phyloP scores from a whole-genome alignment of 2,113 vertebrate species.

The Prunella fulvescens region DNA sequence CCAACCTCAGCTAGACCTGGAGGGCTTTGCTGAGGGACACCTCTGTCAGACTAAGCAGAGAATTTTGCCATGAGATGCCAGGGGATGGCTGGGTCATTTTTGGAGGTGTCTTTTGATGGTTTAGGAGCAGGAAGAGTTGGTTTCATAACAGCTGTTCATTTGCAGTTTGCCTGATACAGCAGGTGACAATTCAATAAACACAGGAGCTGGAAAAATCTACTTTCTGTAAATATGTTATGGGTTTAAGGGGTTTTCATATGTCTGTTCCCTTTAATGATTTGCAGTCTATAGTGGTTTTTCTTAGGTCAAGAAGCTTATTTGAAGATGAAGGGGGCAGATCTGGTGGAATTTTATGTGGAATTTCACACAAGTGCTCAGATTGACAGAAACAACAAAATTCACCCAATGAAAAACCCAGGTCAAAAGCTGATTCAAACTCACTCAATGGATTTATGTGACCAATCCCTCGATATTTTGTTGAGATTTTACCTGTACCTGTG shows the following conservation, averaged over 20 bases:
- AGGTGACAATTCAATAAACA: neutral
- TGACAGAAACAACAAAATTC: neutral
- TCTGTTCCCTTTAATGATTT: neutral
- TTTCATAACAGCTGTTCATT: neutral
- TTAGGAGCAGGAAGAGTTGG: neutral
- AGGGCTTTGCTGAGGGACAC: neutral
- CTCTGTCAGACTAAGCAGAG: neutral
- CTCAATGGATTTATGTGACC: rapidly evolving
- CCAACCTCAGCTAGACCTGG: rapidly evolving
- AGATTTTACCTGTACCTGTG: neutral
- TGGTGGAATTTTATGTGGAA: neutral
- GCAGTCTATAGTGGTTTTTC: neutral
- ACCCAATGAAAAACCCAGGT: neutral
- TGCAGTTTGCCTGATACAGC: neutral
- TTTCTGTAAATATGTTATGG: neutral
- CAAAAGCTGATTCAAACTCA: neutral
- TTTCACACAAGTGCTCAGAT: neutral
- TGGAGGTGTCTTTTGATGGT: neutral
- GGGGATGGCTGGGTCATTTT: neutral
- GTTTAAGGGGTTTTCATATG: neutral
- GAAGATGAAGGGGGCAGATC: neutral
- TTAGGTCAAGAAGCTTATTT: neutral
- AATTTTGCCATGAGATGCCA: neutral
- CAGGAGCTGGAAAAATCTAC: neutral
- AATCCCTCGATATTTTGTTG: neutral